Evolutionary conservation across 2,797 vertebrate genomes (phyloP).

Genomic region (Adelosebastes latens): DNA sequence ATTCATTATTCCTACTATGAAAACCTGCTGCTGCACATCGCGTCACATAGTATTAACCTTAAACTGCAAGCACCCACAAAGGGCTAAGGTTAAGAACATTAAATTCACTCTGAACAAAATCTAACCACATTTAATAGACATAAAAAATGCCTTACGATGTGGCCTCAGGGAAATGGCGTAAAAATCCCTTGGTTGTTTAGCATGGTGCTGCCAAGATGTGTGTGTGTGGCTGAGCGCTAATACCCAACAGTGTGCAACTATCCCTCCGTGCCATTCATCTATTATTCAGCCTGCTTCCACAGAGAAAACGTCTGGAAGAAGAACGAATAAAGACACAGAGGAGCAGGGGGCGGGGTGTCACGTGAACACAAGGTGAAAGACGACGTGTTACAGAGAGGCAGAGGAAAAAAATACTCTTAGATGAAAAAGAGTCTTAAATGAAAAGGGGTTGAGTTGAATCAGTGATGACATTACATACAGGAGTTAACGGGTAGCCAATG

Average conservation of each 20-base stretch:
- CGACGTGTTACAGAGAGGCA: not conserved
- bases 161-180: not conserved
- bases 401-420: not conserved
- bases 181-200: constrained; percentile 27
- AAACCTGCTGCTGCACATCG: not conserved
- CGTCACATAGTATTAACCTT: not conserved
- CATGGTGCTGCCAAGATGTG: constrained; percentile 2
- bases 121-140: constrained; percentile 6
- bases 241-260: constrained; percentile 46
- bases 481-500: not conserved
- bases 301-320: constrained; percentile 40
- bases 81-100: not conserved
- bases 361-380: constrained; percentile 28
- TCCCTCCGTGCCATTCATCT: constrained; percentile 62
- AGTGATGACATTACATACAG: not conserved
- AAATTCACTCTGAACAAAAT: not conserved
- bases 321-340: constrained; percentile 25
- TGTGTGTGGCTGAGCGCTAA: constrained; percentile 8
- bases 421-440: not conserved
- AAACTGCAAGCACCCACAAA: not conserved
- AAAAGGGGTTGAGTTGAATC: not conserved
- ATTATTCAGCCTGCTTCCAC: constrained; percentile 77
- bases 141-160: constrained; percentile 8
- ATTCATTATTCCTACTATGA: constrained; percentile 21
- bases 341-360: constrained; percentile 26